Conservation (phyloP, 2,888 invertebrate genomes). For the Phyto melanocephala region DNA sequence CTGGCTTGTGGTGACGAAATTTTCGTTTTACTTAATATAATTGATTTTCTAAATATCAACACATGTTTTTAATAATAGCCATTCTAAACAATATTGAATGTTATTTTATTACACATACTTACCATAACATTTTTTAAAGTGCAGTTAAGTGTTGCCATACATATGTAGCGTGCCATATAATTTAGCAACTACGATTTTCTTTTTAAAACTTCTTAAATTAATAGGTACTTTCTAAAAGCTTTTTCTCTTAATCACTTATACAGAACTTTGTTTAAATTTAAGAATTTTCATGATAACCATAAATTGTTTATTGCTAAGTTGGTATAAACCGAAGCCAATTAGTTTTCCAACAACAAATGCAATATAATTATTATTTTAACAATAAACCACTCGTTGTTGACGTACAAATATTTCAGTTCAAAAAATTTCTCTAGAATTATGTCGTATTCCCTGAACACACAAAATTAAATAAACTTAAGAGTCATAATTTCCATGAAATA, state of each 20-base stretch:
- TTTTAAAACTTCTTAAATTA: too few species aligned
- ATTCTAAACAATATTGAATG: too few species aligned
- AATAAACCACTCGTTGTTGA: not conserved
- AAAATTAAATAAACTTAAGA: conserved; percentile 43
- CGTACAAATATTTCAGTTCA: conserved; percentile 5
- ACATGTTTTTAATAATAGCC: too few species aligned
- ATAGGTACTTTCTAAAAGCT: too few species aligned
- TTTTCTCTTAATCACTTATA: too few species aligned
- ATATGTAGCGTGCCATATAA: too few species aligned
- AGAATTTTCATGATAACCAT: not conserved
- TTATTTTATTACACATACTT: too few species aligned
- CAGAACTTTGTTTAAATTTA: not conserved
- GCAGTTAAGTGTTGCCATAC: too few species aligned
- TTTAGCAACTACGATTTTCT: too few species aligned
- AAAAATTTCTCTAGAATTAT: conserved; percentile 31
- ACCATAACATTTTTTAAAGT: too few species aligned
- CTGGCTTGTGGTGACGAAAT: not conserved
- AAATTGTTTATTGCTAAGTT: conserved; percentile 4
- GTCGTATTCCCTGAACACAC: conserved; percentile 21
- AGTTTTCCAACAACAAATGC: not conserved
- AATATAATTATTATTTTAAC: conserved; percentile 16
- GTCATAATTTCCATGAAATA: conserved; percentile 46
- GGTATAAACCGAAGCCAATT: not conserved
- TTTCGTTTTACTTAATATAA: too few species aligned
- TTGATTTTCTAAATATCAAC: too few species aligned